Evolutionary conservation across 2,797 vertebrate species (phyloP).

Genomic region (Arremon brunneinucha): DNA sequence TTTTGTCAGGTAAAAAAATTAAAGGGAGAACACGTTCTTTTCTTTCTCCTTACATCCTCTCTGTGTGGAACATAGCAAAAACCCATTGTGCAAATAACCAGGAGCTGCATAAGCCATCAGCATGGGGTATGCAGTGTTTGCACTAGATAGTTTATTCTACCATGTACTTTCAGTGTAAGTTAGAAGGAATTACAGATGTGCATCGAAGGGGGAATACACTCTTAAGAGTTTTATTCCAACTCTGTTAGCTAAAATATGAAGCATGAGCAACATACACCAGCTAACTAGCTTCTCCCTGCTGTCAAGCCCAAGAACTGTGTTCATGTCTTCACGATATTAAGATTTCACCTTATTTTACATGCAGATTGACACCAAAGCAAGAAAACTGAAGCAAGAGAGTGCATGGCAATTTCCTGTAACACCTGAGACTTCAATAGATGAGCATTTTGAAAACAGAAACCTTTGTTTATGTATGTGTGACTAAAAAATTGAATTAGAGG

Average conservation of each 20-base stretch:
- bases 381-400: constrained; percentile 55
- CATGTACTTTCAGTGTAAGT: constrained; percentile 10
- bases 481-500: constrained; percentile 62
- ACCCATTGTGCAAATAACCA: constrained; percentile 26
- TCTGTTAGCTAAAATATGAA: constrained; percentile 37
- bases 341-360: constrained; percentile 67
- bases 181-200: constrained; percentile 26
- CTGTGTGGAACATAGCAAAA: neutral
- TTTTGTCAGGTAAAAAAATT: neutral
- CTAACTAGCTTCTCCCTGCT: constrained; percentile 58
- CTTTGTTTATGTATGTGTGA: constrained; percentile 54
- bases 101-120: neutral
- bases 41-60: neutral
- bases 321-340: constrained; percentile 51
- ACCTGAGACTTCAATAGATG: constrained; percentile 59
- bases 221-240: constrained; percentile 5
- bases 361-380: constrained; percentile 64
- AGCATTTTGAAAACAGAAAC: constrained; percentile 29
- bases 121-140: constrained; percentile 8
- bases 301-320: constrained; percentile 44
- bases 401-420: constrained; percentile 56
- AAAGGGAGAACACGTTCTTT: neutral
- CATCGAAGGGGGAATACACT: constrained; percentile 22
- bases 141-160: neutral
- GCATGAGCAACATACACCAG: constrained; percentile 18